Evolutionary conservation across 1,140 invertebrate species (phyloP), one percentile per base, ranked within the genome.

Genomic region (Drosophila nannoptera): DNA sequence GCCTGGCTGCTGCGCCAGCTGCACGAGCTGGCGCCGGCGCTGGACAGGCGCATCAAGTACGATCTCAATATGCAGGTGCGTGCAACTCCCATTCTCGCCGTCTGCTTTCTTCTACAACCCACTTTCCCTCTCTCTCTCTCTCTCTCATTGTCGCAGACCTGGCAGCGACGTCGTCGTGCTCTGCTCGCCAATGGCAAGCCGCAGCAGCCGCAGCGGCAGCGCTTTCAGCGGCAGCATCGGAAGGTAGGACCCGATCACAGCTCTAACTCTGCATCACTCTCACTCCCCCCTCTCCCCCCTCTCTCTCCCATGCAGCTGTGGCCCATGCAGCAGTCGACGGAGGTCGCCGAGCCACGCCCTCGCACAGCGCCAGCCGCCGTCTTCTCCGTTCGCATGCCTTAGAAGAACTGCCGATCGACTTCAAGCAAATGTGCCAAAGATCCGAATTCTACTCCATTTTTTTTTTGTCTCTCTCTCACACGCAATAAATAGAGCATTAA

Each of bases 31-130:
- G 66, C 71, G 33, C 22, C 50, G 4, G n/a, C 52, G 16, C 12
- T 88, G 50, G 54, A 63, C 14, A 63, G 48, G 11, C 71, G 82
- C 40, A 59, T 88, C 8, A 78, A 70, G 16, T 78, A 80, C 48
- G 87, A 88, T 59, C 49, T 75, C 2, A 88, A 88, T 46, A 70
- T 88, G 69, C 66, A 84, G 77, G 84, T 81, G n/a, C 2, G 46
- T n/a, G 29, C 9, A 40, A 42, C 40, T 46, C 7, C 9, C 2
- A 5, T 14, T 45, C 14, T 22, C 14, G 7, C 14, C 3, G 6
- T 45, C 43, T 8, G 22, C 16, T 22, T 7, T 45, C 43, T 8
- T 8, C 8, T 9, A 29, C 42, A 45, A 12, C 40, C 35, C 22
- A 7, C 9, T n/a, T 7, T 31, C 22, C 5, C 16, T 48, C 22